Percentiles rank a stretch among this genome's conserved stretches.
Conservation (phyloP, 2,888 invertebrate species). For the Syrista parreyssii region DNA sequence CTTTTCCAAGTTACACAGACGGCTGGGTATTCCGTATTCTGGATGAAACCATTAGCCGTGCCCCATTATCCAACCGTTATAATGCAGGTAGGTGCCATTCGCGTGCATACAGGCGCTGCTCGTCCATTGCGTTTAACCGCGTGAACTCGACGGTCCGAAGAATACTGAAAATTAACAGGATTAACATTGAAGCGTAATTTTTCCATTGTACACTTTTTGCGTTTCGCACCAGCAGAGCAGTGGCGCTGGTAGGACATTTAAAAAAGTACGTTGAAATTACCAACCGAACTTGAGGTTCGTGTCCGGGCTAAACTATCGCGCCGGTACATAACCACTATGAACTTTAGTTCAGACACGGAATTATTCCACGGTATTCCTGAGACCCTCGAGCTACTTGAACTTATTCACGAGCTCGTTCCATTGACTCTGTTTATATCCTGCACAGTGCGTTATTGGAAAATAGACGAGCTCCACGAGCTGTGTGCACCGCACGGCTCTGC, state of each 20-base stretch:
- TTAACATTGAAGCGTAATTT: background rate
- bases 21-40: background rate
- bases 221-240: background rate
- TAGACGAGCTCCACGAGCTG: background rate
- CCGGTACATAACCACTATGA: no score
- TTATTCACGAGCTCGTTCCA: background rate
- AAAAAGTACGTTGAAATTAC: background rate
- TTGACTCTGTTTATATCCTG: background rate
- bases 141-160: background rate
- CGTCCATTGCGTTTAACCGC: background rate
- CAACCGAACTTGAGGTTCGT: background rate
- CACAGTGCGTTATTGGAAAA: background rate
- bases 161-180: background rate
- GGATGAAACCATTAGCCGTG: background rate
- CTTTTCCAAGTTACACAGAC: background rate
- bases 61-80: background rate
- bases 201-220: background rate
- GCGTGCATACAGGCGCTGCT: background rate
- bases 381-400: background rate
- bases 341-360: background rate
- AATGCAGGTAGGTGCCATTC: background rate
- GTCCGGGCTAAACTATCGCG: background rate
- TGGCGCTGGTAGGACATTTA: background rate
- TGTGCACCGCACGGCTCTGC: background rate
- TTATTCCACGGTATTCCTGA: background rate